Conservation (phyloP, 2,888 invertebrate genomes). For the Capitulum mitella region DNA sequence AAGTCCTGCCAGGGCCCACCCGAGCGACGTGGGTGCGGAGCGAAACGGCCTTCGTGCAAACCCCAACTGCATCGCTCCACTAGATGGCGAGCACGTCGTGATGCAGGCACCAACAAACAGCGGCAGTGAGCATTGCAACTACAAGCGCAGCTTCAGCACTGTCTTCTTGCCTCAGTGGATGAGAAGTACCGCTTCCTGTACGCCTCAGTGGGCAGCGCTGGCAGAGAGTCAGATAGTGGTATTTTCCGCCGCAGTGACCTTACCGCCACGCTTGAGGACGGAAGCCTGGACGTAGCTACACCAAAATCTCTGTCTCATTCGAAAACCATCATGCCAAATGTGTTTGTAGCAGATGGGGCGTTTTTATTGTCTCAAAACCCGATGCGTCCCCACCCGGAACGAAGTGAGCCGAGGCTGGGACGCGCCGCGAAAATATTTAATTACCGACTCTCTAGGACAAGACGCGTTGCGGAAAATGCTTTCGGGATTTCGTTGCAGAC, state of each 20-base stretch:
- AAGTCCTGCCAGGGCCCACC: neutral
- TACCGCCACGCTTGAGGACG: neutral
- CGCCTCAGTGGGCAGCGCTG: neutral
- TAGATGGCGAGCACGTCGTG: neutral
- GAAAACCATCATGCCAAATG: neutral
- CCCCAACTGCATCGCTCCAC: neutral
- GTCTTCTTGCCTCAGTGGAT: neutral
- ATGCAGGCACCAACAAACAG: neutral
- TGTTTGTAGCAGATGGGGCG: neutral
- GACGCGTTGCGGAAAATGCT: too few species aligned
- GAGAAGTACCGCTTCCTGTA: neutral
- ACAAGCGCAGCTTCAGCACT: neutral
- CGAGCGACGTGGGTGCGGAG: neutral
- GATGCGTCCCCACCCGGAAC: neutral
- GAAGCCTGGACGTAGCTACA: neutral
- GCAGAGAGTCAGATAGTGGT: neutral
- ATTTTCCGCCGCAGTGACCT: neutral
- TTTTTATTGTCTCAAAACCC: neutral
- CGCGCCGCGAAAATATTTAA: neutral
- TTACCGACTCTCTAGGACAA: neutral
- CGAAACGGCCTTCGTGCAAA: neutral
- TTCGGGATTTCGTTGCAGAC: neutral
- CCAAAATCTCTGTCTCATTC: neutral
- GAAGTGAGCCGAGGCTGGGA: neutral
- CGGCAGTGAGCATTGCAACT: neutral